phyloP scores from a whole-genome alignment of 2,113 vertebrate species.

The Pithys albifrons region DNA sequence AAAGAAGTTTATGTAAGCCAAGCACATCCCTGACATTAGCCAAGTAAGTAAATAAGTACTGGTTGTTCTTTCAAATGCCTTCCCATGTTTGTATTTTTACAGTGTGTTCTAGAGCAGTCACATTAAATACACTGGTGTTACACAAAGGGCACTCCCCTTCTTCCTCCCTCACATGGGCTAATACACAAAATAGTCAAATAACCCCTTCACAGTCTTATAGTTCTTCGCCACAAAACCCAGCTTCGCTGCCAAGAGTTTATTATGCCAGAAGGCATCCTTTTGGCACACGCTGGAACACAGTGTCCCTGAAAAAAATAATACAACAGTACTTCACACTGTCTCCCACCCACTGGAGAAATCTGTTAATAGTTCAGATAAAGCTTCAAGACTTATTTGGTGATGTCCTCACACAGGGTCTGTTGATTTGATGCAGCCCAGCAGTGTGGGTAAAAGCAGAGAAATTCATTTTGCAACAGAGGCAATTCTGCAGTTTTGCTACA shows the following conservation, averaged over 20 bases:
- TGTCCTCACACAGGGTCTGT: background rate
- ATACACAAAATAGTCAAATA: background rate
- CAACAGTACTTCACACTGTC: background rate
- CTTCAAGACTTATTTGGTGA: background rate
- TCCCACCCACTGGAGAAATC: background rate
- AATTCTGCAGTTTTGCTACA: background rate
- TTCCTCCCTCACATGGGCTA: background rate
- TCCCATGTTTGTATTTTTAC: background rate
- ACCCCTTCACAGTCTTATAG: background rate
- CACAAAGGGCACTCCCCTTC: background rate
- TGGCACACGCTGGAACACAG: background rate
- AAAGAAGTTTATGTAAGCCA: background rate
- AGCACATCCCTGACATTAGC: background rate
- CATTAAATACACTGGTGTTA: background rate
- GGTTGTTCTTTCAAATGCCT: background rate
- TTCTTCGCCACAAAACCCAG: background rate
- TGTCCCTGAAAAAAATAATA: background rate
- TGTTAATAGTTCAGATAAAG: background rate
- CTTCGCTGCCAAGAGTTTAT: background rate
- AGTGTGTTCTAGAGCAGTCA: background rate
- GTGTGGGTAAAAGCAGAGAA: background rate
- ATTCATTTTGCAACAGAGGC: background rate
- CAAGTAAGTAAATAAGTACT: conserved; percentile 21
- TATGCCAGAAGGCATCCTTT: conserved; percentile 13
- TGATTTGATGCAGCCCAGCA: background rate